Base-by-base conservation (phyloP, 2,797 vertebrate genomes). In the Acrossocheilus fasciatus region DNA sequence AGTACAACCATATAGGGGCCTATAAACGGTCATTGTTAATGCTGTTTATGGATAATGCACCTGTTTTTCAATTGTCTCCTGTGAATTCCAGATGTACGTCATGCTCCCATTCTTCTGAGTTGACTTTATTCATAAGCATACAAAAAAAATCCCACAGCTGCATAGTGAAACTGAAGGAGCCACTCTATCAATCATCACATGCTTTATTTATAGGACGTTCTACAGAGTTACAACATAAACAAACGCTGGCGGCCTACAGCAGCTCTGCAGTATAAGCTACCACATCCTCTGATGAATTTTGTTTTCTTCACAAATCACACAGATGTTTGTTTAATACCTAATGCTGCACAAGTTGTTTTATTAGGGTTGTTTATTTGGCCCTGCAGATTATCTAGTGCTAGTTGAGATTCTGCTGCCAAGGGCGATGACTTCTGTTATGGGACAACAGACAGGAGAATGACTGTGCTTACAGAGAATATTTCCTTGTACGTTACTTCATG, bases 361-460 rank as follows among this genome's bases (percentile, higher is more conserved):
- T 18, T 72, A 79, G 39, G 11, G 54, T 66, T 62, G 85, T 85
- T 87, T 87, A 73, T 87, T 73, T 82, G 72, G 68, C 83, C 78
- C 66, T 23, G 78, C 39, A 45, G 75, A 81, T 83, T 23, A 62
- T 30, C 5, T 69, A 47, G 76, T 20, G 39, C n/a, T 43, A 36
- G 83, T 41, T 62, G 57, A 50, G 45, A 43, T 34, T 74, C 79
- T 80, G 43, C 75, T 85, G 87, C 85, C 69, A 81, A 75, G 57
- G 26, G 83, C 74, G 59, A 83, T 86, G 85, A 39, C 62, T 78
- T 81, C 43, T 81, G 75, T 88, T 88, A 34, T 81, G 36, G 43
- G 62, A 87, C 81, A 85, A 85, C 68, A 81, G 70, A 75, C 34
- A 57, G 59, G 78, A 86, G 47, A 59, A 69, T 39, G 36, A 45